phyloP scores from a whole-genome alignment of 2,113 vertebrate genomes.

The Sula dactylatra region DNA sequence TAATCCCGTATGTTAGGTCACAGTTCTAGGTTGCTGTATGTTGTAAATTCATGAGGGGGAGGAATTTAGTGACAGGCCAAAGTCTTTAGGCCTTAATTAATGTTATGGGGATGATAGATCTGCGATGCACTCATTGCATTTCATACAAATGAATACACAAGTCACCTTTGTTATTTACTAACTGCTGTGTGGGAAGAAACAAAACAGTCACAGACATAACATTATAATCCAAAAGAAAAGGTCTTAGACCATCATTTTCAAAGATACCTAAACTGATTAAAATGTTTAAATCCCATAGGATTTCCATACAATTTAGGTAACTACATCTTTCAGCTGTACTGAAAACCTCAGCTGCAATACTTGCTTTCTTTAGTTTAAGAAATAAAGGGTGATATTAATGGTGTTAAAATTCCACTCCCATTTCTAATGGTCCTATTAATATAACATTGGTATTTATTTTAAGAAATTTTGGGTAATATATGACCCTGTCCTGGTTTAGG shows the following conservation, averaged over 20 bases:
- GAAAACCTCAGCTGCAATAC: neutral
- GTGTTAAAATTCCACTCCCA: neutral
- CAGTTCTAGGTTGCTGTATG: neutral
- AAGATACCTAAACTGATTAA: neutral
- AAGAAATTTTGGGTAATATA: neutral
- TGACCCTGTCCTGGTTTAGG: neutral
- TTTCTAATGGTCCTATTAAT: neutral
- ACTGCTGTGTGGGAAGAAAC: neutral
- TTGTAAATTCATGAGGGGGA: constrained; percentile 53
- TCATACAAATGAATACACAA: constrained; percentile 3
- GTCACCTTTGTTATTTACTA: constrained; percentile 27
- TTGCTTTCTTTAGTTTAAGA: neutral
- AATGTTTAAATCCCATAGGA: neutral
- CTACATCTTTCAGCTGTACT: neutral
- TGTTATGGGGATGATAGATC: constrained; percentile 45
- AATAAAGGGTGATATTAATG: neutral
- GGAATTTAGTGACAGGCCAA: constrained; percentile 47
- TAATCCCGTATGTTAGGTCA: constrained; percentile 10
- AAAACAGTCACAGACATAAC: neutral
- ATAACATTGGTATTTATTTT: neutral
- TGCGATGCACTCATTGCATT: neutral
- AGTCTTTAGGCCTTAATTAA: constrained; percentile 57
- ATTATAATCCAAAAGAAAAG: neutral
- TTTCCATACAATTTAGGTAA: neutral
- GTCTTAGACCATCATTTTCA: neutral